Conservation (phyloP, 2,113 vertebrate genomes). For the Chascanopsetta lugubris region DNA sequence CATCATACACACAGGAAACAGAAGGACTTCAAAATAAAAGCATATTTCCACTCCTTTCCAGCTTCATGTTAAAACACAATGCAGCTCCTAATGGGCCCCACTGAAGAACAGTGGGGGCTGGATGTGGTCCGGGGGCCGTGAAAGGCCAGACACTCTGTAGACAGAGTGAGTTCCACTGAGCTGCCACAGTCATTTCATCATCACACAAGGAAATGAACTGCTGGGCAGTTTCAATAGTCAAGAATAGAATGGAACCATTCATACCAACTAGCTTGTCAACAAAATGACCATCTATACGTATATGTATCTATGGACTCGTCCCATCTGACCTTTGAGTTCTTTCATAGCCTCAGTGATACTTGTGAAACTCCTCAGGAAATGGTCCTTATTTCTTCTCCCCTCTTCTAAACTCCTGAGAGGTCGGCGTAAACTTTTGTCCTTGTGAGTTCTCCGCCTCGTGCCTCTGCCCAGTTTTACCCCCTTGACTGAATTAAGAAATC, state of each 20-base stretch:
- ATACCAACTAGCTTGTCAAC: constrained; percentile 77
- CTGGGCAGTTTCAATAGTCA: constrained; percentile 66
- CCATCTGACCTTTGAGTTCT: constrained; percentile 43
- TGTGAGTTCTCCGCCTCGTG: constrained; percentile 29
- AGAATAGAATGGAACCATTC: constrained; percentile 74
- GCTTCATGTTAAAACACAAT: no score
- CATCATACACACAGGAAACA: no score
- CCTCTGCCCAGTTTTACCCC: constrained; percentile 57
- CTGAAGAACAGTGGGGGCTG: no score
- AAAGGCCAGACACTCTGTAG: no score
- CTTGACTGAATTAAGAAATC: constrained; percentile 68
- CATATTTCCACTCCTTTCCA: no score
- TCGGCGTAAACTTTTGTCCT: constrained; percentile 60
- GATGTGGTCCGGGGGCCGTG: no score
- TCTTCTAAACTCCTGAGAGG: constrained; percentile 22
- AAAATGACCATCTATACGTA: constrained; percentile 77
- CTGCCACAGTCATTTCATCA: constrained; percentile 66
- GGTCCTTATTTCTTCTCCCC: background rate
- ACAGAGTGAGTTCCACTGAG: constrained; percentile 60
- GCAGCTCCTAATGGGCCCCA: no score
- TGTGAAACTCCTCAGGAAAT: background rate
- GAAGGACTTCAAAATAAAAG: no score
- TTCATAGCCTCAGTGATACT: background rate
- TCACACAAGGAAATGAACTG: constrained; percentile 65
- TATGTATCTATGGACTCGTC: no score